Base-by-base conservation (phyloP, 2,113 vertebrate genomes). In the Hypomesus transpacificus region DNA sequence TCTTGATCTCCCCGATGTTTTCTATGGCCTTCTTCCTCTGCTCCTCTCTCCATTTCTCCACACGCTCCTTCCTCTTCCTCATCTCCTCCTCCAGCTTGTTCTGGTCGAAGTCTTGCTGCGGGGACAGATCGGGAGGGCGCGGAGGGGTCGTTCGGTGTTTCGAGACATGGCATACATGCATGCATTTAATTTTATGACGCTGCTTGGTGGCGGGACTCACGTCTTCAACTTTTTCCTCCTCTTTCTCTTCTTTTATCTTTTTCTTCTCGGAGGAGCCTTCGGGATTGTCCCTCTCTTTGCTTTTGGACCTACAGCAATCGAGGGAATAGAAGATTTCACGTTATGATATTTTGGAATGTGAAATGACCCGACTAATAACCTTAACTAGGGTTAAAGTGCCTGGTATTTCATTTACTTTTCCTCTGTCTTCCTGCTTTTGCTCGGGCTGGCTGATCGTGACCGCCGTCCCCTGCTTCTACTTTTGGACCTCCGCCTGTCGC, bases 51-150 rank as follows among this genome's bases (percentile, higher is more conserved):
- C 97, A 99, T 57, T 98, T 99, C 85, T 99, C 97, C 80, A 99
- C 96, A 8, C 97, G 92, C 82, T 99, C 97, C 89, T 99, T 99
- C 76, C 97, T 92, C 81, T 99, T 99, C 84, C 97, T 95, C 97
- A 99, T 99, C 92, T 98, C 97, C 80, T 98, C 97, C 82, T 99
- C 97, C 67, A 99, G 90, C 63, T 98, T 98, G 87, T 98, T 98
- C 87, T 98, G 97, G 87, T 99, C 97, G 91, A 99, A 99, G 84
- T 98, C 98, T 93, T 98, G 76, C 18, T 65, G 75, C 78, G 54
- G 34, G 57, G 21, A 21, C 18, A 59, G 11, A 11, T 17, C 5
- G 14, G 1, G 39, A 34, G 24, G 24, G 39, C 9, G 39, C 13
- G 39, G 39, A 46, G 39, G 39, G 39, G 7, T 9, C 39, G 39